Base-by-base conservation (phyloP, 2,113 vertebrate genomes). In the Clinocottus analis region DNA sequence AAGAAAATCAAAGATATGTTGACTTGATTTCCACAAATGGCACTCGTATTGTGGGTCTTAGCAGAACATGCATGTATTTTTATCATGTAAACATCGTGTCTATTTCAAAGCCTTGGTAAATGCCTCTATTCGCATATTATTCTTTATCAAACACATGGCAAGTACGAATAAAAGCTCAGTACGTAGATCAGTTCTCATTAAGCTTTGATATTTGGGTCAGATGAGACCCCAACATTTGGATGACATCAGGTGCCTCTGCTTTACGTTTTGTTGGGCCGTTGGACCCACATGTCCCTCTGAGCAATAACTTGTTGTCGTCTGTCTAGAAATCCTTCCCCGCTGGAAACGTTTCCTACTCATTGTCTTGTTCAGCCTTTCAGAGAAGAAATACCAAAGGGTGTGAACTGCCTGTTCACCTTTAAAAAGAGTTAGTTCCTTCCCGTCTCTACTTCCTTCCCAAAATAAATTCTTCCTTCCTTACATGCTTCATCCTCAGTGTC, bases 381-480 rank as follows among this genome's bases (percentile, higher is more conserved):
- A 73, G 23, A 60, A 67, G 25, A 87, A 62, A 75, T 51, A 55
- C 43, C 56, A 63, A 51, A 62, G 86, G 79, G 61, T 49, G 61
- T 86, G 79, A 71, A 58, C 77, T 58, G 79, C 70, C 61, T 39
- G 72, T 75, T 83, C 43, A 61, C 39, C 78, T 84, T 85, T 47
- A 71, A 85, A 83, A 86, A 80, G 39, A 79, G 79, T 64, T 77
- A 58, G 79, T 79, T 87, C 79, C 84, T 90, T 86, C 87, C 89
- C 74, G 47, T 72, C 51, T 77, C 25, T 58, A 45, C 66, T 87
- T 84, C 80, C 68, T 13, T 71, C 37, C 58, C 1, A 19, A 66
- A 78, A 79, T 43, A 79, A 59, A 72, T 17, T 79, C 64, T 82
- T 77, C 66, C 75, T 80, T 78, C 72, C 80, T 80, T 68, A 1